These are phyloP conservation scores for Stomatorhinus ivindoensis DNA, from an alignment of 2,113 vertebrate species.

Conservation along the genomic window DNA sequence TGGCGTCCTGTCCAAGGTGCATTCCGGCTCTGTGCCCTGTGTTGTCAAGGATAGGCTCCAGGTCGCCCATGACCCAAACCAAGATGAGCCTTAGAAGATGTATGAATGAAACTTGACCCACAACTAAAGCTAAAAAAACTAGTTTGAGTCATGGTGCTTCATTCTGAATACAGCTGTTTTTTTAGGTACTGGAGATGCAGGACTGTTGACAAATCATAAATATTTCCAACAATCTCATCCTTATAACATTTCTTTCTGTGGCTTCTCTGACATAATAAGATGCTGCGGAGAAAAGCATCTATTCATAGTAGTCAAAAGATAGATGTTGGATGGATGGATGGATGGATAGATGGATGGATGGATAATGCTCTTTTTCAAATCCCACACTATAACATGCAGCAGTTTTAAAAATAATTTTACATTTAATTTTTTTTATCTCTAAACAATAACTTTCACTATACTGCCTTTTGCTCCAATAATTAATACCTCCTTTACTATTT, in stretches of 20 bases:
- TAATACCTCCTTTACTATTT: background rate
- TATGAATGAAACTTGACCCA: background rate
- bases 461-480: background rate
- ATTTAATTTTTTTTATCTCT: background rate
- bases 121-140: background rate
- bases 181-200: background rate
- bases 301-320: background rate
- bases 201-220: background rate
- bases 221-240: background rate
- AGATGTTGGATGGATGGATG: background rate
- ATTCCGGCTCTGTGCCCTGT: background rate
- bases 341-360: background rate
- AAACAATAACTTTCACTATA: background rate
- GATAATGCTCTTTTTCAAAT: background rate
- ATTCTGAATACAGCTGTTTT: background rate
- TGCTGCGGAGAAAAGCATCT: background rate
- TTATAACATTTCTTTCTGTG: background rate
- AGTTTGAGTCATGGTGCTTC: background rate
- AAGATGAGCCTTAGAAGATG: background rate
- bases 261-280: background rate
- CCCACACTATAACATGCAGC: background rate
- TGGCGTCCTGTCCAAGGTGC: background rate
- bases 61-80: background rate
- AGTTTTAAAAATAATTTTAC: background rate
- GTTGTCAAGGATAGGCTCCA: background rate